Evolutionary conservation across 1,140 invertebrate genomes (phyloP).

Genomic region (Eumaeus atala): DNA sequence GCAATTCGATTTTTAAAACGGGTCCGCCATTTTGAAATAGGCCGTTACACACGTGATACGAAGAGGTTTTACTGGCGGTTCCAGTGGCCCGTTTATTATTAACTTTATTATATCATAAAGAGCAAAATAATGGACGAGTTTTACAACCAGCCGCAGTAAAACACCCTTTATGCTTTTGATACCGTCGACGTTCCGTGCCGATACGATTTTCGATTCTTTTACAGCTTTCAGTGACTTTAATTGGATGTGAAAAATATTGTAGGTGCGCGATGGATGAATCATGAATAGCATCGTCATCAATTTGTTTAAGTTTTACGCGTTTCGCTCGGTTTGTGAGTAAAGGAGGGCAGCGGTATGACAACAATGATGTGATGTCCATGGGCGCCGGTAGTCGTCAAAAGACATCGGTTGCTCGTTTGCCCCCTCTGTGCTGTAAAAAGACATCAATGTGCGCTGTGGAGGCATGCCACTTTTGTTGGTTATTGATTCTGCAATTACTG

Average conservation of each 20-base stretch:
- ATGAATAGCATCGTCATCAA: too few relatives aligned
- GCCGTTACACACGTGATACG: constrained; percentile 34
- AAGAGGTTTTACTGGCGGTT: constrained; percentile 45
- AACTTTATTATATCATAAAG: constrained; percentile 65
- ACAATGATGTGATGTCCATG: too few relatives aligned
- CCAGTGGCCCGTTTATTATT: constrained; percentile 65
- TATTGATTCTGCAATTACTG: too few relatives aligned
- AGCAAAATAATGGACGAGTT: constrained; percentile 65
- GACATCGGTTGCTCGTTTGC: too few relatives aligned
- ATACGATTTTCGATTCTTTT: constrained; percentile 5
- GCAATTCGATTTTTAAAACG: constrained; percentile 3
- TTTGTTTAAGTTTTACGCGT: too few relatives aligned
- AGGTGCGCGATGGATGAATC: too few relatives aligned
- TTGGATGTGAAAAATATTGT: not conserved
- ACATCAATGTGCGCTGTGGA: too few relatives aligned
- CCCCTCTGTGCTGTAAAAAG: too few relatives aligned
- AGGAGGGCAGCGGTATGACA: too few relatives aligned
- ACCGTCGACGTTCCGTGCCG: constrained; percentile 33
- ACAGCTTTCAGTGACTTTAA: constrained; percentile 4
- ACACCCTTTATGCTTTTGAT: constrained; percentile 64
- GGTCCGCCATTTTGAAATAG: not conserved
- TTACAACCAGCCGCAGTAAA: constrained; percentile 63
- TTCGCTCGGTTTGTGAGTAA: too few relatives aligned
- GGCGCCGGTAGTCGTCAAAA: too few relatives aligned
- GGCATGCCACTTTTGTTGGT: too few relatives aligned